phyloP scores from a whole-genome alignment of 2,797 vertebrate species.

The Pterois miles region DNA sequence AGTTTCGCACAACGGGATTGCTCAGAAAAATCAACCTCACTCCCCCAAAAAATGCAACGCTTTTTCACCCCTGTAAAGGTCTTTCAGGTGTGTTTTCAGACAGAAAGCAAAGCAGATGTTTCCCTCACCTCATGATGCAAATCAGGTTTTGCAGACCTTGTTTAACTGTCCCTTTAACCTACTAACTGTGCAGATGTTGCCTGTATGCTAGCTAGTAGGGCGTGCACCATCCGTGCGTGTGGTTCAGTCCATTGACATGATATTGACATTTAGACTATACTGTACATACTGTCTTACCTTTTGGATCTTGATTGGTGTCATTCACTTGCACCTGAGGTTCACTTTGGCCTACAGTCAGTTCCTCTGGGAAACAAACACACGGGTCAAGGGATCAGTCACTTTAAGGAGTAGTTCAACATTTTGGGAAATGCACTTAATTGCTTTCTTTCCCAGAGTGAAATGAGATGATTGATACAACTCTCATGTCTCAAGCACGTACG shows the following conservation, averaged over 20 bases:
- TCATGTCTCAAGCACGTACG: background rate
- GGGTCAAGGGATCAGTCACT: background rate
- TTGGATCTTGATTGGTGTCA: background rate
- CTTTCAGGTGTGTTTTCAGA: background rate
- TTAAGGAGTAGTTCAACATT: background rate
- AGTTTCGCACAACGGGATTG: background rate
- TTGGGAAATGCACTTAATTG: background rate
- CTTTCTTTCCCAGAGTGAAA: background rate
- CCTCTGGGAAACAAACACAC: slow-evolving; percentile 33
- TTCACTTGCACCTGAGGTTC: slow-evolving; percentile 17
- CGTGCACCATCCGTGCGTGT: background rate
- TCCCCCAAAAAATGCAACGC: too few species aligned
- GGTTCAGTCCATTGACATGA: background rate
- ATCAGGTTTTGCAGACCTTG: background rate
- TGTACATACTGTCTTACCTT: slow-evolving; percentile 46
- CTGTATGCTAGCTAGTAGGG: background rate
- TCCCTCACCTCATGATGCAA: background rate
- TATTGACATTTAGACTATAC: background rate
- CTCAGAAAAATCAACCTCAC: background rate
- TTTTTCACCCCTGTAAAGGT: too few species aligned
- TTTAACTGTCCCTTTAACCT: background rate
- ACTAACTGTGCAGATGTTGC: background rate
- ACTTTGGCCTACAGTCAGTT: background rate
- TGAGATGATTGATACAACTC: background rate
- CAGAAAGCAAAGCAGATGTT: background rate